Evolutionary conservation across 1,140 invertebrate genomes (phyloP).

Genomic region (Monochamus saltuarius): DNA sequence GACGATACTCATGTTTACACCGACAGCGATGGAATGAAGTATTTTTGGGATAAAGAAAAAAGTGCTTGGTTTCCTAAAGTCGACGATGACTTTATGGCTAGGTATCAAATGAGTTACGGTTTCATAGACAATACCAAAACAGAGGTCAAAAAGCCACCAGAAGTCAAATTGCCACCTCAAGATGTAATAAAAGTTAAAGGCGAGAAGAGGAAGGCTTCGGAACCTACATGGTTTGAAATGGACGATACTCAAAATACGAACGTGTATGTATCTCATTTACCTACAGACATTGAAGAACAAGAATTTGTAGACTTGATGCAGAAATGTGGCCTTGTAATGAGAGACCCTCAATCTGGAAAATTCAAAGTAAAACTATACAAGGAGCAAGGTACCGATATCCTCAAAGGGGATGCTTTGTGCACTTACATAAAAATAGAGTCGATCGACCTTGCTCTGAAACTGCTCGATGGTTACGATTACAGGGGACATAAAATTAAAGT

Average conservation of each 20-base stretch:
- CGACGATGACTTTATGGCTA: constrained; percentile 94
- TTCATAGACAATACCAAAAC: constrained; percentile 62
- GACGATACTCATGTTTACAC: constrained; percentile 78
- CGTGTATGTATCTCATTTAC: constrained; percentile 95
- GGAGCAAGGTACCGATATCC: constrained; percentile 75
- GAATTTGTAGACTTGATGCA: constrained; percentile 89
- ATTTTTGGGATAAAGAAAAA: constrained; percentile 88
- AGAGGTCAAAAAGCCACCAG: constrained; percentile 42
- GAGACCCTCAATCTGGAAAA: constrained; percentile 78
- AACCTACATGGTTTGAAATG: constrained; percentile 88
- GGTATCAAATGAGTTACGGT: constrained; percentile 95
- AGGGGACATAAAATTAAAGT: constrained; percentile 82
- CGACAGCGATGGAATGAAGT: constrained; percentile 86
- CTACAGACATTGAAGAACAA: constrained; percentile 84
- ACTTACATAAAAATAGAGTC: constrained; percentile 98
- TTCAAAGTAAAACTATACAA: constrained; percentile 95
- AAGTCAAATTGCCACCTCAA: constrained; percentile 30
- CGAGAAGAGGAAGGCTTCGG: constrained; percentile 53
- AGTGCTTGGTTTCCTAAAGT: constrained; percentile 97
- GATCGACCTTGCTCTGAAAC: constrained; percentile 87
- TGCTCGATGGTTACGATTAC: constrained; percentile 86
- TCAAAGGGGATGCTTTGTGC: constrained; percentile 96
- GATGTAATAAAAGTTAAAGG: constrained; percentile 25
- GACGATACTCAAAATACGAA: constrained; percentile 93
- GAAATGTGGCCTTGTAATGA: constrained; percentile 95